Percentiles rank a stretch among this genome's conserved stretches.
Conservation (phyloP, 2,113 vertebrate genomes). For the Ceratotherium simum region DNA sequence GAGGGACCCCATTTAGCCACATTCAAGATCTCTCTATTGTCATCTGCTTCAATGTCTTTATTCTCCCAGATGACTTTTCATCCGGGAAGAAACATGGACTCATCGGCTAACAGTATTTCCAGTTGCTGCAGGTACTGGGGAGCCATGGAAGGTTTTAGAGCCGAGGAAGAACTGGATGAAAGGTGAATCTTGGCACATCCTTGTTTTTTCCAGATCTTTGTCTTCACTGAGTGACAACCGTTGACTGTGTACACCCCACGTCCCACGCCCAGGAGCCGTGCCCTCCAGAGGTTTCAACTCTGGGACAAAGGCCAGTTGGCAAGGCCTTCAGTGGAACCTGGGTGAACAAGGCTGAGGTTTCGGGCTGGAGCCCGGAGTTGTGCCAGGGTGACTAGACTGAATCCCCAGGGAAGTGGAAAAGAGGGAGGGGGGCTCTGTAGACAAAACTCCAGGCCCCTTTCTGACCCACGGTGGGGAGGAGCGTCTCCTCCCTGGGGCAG, state of each 20-base stretch:
- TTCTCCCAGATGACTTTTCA: too few species aligned
- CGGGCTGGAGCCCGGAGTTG: not conserved
- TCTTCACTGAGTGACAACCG: accelerated
- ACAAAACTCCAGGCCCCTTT: not conserved
- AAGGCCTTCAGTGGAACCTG: not conserved
- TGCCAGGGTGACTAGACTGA: accelerated
- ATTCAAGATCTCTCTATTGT: not conserved
- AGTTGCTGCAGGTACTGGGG: not conserved
- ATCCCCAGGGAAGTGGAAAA: not conserved
- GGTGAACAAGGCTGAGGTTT: accelerated
- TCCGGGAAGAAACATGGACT: too few species aligned
- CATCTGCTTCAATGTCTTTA: not conserved
- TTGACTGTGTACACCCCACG: not conserved
- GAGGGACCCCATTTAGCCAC: too few species aligned
- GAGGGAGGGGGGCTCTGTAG: too few species aligned
- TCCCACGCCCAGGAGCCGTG: not conserved
- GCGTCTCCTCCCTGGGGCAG: not conserved
- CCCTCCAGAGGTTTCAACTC: not conserved
- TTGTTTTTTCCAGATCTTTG: not conserved
- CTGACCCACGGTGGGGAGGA: accelerated
- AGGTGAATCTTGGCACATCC: not conserved
- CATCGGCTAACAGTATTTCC: accelerated
- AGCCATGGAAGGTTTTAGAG: not conserved
- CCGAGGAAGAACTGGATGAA: accelerated
- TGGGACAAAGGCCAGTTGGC: not conserved